Evolutionary conservation across 2,113 vertebrate genomes (phyloP), one percentile per base, ranked within the genome.

Genomic region (Onychostoma macrolepis): DNA sequence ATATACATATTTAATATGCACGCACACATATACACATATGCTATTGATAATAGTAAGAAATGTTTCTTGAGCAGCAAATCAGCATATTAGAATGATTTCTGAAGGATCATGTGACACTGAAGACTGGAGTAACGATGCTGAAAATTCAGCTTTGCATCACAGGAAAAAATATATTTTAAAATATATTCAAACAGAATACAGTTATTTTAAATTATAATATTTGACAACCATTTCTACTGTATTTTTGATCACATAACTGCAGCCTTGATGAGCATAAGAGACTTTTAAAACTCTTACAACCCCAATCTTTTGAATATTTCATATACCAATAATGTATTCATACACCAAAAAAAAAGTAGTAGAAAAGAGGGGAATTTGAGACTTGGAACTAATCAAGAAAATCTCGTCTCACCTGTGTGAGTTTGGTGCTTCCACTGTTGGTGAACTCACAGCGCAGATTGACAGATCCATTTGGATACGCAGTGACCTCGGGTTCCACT

Each of bases 371-470:
- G 6, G 0, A 11, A 72, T n/a, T 7, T 2, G 12, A 38, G 41
- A 4, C 2, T 86, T 28, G 56, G 56, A 58, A 9, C 56, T n/a
- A 61, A 61, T 61, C 7, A 10, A 61, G 56, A 61, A 61, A 24
- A 0, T 24, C 89, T 36, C 0, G 58, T 41, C 36, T 67, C 53
- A 95, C 95, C 94, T 95, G 94, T 7, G 94, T 95, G 89, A 94
- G 94, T 89, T 93, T 93, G 86, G 94, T 94, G 9, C 0, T 86
- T 33, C 91, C 93, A 36, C 90, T 85, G 8, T 92, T 87, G 75
- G 88, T 76, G 86, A 94, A 95, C 12, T 93, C 75, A 82, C 95
- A 95, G 86, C 83, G 88, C n/a, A 95, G 92, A 9, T 93, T 89
- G 1, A 94, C 93, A 0, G 92, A 91, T 67, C 92, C 92, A 0